These are phyloP conservation scores for Eptatretus atami DNA, from an alignment of 2,797 vertebrate genomes.

Conservation along the genomic window DNA sequence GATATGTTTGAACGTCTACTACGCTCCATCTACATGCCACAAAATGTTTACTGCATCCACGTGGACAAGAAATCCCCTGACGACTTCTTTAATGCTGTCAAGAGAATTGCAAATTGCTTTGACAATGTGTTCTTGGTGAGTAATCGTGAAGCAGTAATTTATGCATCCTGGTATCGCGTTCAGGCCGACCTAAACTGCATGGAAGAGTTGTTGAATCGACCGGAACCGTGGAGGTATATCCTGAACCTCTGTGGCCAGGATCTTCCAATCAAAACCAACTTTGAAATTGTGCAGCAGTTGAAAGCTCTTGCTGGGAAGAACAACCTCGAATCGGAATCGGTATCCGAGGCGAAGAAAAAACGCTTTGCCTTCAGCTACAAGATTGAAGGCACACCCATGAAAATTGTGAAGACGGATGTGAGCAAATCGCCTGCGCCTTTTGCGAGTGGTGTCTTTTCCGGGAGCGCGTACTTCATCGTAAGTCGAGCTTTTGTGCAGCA, in stretches of 20 bases:
- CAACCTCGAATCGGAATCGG: not conserved
- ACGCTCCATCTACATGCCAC: conserved; percentile 40
- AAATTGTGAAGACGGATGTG: conserved; percentile 14
- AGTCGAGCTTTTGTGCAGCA: conserved; percentile 23
- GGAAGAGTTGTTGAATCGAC: conserved; percentile 25
- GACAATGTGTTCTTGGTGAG: conserved; percentile 41
- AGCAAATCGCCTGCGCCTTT: conserved; percentile 24
- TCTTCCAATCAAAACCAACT: conserved; percentile 56
- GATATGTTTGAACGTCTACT: conserved; percentile 48
- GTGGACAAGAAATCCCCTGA: conserved; percentile 31
- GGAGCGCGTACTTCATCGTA: conserved; percentile 47
- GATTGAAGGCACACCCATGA: conserved; percentile 13
- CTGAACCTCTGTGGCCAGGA: conserved; percentile 58
- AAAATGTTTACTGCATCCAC: conserved; percentile 58
- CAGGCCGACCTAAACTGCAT: conserved; percentile 73
- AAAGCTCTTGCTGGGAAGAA: not conserved
- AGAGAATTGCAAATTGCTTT: conserved; percentile 31
- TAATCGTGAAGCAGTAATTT: conserved; percentile 25
- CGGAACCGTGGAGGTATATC: conserved; percentile 34
- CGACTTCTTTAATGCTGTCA: conserved; percentile 21
- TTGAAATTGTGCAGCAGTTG: conserved; percentile 29
- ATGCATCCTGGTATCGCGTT: conserved; percentile 37
- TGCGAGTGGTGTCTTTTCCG: conserved; percentile 26
- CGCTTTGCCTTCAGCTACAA: conserved; percentile 11
- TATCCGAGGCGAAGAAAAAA: not conserved